Evolutionary conservation across 2,797 vertebrate genomes (phyloP), one percentile per base, ranked within the genome.

Genomic region (Diplodus sargus): DNA sequence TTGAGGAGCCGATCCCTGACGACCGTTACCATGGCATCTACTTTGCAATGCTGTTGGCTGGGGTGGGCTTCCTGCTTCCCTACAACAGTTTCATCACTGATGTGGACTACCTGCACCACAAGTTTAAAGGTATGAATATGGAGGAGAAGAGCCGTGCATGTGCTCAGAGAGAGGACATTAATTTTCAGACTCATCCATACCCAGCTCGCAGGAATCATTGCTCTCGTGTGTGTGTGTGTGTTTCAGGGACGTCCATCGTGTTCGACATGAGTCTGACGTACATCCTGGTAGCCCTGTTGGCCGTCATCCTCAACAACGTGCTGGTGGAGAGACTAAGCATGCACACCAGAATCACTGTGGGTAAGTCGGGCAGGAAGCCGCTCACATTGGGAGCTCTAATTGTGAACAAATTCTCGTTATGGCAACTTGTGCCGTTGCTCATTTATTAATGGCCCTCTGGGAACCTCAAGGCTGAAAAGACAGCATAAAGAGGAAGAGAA

Each of bases 51-150:
- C 92, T 99, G 68, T 93, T 99, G 91, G 98, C 98, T 0, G 98
- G 98, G 4, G 98, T 99, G 60, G 98, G 98, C 45, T 99, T 99
- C 91, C 96, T 99, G 78, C 95, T 99, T 84, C 98, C 98, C 0
- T 99, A 99, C 94, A 99, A 99, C 93, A 99, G 98, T 78, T 99
- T 99, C 81, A 99, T 99, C 90, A 99, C 98, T 0, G 98, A 98
- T 0, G 98, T 99, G 72, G 98, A 99, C 89, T 98, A 99, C 84
- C 94, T 99, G 81, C 98, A 99, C 78, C 96, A 97, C 76, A 98
- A 98, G 92, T 99, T 98, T 77, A 91, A 97, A 95, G 97, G 98
- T 99, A 86, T 12, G 0, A 76, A 67, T 25, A 17, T 68, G 61
- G 48, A 75, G 0, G 42, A 77, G 53, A 4, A 11, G 67, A 60